phyloP scores from a whole-genome alignment of 2,797 vertebrate genomes.

The Huso huso region DNA sequence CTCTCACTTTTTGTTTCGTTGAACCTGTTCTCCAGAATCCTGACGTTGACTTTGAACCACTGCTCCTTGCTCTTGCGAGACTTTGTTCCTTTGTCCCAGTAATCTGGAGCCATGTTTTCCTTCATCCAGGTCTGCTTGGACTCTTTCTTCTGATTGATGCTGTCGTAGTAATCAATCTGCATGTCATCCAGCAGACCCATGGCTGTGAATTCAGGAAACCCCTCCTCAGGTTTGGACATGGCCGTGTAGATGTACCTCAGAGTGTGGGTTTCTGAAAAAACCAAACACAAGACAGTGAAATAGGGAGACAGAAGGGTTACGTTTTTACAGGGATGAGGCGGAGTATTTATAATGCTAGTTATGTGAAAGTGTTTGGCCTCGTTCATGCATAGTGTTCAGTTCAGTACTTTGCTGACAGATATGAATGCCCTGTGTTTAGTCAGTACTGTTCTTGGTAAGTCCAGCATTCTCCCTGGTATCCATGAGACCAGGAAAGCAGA shows the following conservation, averaged over 20 bases:
- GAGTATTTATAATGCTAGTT: too few species aligned
- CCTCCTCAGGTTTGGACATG: slow-evolving; percentile 23
- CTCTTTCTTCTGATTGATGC: not conserved
- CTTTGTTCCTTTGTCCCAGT: slow-evolving; percentile 43
- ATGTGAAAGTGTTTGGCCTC: too few species aligned
- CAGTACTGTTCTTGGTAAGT: too few species aligned
- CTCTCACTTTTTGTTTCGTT: not conserved
- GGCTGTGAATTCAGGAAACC: slow-evolving; percentile 50
- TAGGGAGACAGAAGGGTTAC: too few species aligned
- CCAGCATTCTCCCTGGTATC: too few species aligned
- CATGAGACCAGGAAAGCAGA: too few species aligned
- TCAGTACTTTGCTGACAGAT: too few species aligned
- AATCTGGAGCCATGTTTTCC: accelerated
- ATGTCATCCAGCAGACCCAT: slow-evolving; percentile 45
- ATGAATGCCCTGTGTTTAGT: too few species aligned
- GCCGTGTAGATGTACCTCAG: slow-evolving; percentile 55
- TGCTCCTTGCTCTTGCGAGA: slow-evolving; percentile 48
- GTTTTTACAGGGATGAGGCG: too few species aligned
- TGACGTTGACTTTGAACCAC: slow-evolving; percentile 59
- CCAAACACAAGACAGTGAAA: too few species aligned
- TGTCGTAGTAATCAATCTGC: slow-evolving; percentile 58
- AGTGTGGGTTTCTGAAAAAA: slow-evolving; percentile 23
- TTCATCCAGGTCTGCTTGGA: slow-evolving; percentile 49
- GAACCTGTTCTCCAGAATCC: slow-evolving; percentile 40
- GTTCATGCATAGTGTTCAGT: too few species aligned